Percentiles rank a stretch among this genome's conserved stretches.
phyloP scores from a whole-genome alignment of 1,140 invertebrate species.

The Contarinia nasturtii region DNA sequence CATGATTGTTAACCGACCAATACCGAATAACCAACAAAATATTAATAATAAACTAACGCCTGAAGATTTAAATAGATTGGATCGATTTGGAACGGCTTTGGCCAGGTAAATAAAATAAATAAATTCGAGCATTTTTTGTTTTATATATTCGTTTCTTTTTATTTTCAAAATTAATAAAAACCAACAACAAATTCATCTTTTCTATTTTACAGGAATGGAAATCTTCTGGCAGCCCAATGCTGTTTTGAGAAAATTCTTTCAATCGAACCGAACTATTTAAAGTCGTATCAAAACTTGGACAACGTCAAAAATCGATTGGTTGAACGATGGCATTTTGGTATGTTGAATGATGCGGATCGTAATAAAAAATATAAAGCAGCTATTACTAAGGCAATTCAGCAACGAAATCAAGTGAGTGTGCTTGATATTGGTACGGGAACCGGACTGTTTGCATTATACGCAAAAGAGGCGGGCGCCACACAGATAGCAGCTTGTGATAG shows the following conservation, averaged over 20 bases:
- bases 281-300: slow-evolving; percentile 22
- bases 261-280: slow-evolving; percentile 14
- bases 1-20: background rate
- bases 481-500: slow-evolving; percentile 43
- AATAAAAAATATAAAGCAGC: slow-evolving; percentile 44
- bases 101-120: background rate
- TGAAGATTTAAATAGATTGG: background rate
- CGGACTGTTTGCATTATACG: slow-evolving; percentile 45
- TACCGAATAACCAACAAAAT: too few relatives aligned
- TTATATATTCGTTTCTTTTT: background rate
- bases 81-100: background rate
- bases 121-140: background rate
- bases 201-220: slow-evolving; percentile 7
- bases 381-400: slow-evolving; percentile 32
- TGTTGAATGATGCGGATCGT: slow-evolving; percentile 53
- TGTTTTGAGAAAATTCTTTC: slow-evolving; percentile 1
- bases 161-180: background rate
- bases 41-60: background rate
- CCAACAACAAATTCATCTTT: background rate
- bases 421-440: slow-evolving; percentile 60
- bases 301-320: slow-evolving; percentile 28
- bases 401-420: slow-evolving; percentile 30
- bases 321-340: slow-evolving; percentile 62
- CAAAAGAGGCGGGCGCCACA: slow-evolving; percentile 30
- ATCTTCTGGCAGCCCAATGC: background rate